Conservation (phyloP, 2,113 vertebrate species). For the Eulemur rufifrons region DNA sequence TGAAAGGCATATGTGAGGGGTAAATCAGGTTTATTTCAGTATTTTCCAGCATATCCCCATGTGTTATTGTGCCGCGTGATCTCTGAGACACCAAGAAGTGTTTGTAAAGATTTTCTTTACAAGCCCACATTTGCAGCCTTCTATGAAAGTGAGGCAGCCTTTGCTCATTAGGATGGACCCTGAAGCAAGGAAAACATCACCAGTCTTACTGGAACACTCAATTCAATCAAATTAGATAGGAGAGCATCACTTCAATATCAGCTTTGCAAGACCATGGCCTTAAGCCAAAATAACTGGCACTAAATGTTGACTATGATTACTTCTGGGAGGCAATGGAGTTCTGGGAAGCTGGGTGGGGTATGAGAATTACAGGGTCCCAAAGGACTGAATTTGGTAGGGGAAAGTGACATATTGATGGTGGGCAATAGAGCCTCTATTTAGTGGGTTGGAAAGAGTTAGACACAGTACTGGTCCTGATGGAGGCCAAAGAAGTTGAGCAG, state of each 20-base stretch:
- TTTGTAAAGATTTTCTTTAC: slow-evolving; percentile 74
- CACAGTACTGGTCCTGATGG: neutral
- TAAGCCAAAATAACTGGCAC: slow-evolving; percentile 35
- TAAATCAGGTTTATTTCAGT: slow-evolving; percentile 30
- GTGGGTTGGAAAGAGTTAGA: neutral
- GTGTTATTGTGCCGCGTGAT: slow-evolving; percentile 70
- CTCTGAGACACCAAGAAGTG: slow-evolving; percentile 57
- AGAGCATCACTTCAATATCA: slow-evolving; percentile 30
- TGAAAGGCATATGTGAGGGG: slow-evolving; percentile 34
- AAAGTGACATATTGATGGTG: neutral
- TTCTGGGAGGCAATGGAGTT: slow-evolving; percentile 27
- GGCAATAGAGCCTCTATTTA: neutral
- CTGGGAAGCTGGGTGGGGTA: slow-evolving; percentile 44
- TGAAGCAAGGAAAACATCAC: slow-evolving; percentile 52
- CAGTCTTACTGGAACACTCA: slow-evolving; percentile 55
- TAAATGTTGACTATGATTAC: slow-evolving; percentile 18
- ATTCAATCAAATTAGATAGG: slow-evolving; percentile 63
- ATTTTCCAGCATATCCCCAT: slow-evolving; percentile 33
- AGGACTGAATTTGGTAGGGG: neutral
- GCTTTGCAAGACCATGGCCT: neutral
- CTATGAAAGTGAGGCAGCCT: slow-evolving; percentile 50
- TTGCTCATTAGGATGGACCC: slow-evolving; percentile 48
- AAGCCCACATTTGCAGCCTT: slow-evolving; percentile 54
- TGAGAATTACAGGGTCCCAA: neutral
- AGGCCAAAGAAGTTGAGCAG: neutral